These are phyloP conservation scores for Lacanobia oleracea DNA, from an alignment of 2,888 invertebrate species.

Conservation along the genomic window DNA sequence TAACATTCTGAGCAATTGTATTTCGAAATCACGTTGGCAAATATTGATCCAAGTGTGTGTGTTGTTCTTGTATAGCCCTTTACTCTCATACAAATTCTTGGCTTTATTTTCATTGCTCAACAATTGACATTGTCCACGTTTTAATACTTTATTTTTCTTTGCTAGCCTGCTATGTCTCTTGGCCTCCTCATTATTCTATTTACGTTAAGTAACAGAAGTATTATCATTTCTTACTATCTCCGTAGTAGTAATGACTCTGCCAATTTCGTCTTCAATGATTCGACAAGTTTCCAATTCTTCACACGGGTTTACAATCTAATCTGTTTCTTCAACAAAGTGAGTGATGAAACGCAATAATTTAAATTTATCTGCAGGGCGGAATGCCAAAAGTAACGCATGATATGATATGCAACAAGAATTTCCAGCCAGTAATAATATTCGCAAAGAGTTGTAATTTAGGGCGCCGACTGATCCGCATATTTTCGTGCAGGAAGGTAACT, in stretches of 20 bases:
- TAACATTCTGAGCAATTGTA: constrained; percentile 7
- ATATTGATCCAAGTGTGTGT: constrained; percentile 42
- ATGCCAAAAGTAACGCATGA: constrained; percentile 42
- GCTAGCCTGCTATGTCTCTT: constrained; percentile 10
- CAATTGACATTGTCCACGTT: constrained; percentile 18
- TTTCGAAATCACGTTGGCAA: constrained; percentile 44
- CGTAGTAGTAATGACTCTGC: background rate
- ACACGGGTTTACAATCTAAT: constrained; percentile 17
- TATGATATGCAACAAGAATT: constrained; percentile 27
- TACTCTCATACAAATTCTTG: constrained; percentile 12
- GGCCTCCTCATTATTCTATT: background rate
- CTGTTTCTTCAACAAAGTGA: constrained; percentile 6
- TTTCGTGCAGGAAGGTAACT: background rate
- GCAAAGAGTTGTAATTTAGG: constrained; percentile 45
- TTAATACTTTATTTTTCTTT: constrained; percentile 27
- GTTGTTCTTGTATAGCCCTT: constrained; percentile 4
- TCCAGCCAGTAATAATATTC: constrained; percentile 48
- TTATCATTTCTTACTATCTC: constrained; percentile 14
- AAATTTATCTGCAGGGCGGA: constrained; percentile 37
- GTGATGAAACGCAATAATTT: constrained; percentile 31
- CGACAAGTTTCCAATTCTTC: background rate
- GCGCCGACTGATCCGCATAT: constrained; percentile 21
- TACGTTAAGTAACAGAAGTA: background rate
- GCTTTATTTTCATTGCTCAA: constrained; percentile 33
- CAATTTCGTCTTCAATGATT: constrained; percentile 3